A percentile compares a stretch with the other conserved stretches of the same genome.
These are phyloP conservation scores for Kryptolebias ocellatus DNA, from an alignment of 2,797 vertebrate genomes.

Conservation along the genomic window DNA sequence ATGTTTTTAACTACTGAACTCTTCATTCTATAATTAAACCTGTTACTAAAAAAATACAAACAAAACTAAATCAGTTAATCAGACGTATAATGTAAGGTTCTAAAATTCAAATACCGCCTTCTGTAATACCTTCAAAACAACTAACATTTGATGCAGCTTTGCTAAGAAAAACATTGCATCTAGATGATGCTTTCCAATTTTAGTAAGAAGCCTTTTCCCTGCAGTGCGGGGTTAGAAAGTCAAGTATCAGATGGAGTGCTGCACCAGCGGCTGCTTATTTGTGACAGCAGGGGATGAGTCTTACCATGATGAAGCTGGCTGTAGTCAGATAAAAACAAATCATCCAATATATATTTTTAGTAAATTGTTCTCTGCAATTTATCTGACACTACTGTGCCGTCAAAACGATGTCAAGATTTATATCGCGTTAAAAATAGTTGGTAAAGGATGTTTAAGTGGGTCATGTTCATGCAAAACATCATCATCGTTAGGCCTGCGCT, in stretches of 20 bases:
- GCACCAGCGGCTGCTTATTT: conserved; percentile 9
- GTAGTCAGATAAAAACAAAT: conserved; percentile 11
- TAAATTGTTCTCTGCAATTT: conserved; percentile 1
- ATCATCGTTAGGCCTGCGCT: background rate
- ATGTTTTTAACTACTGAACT: no score
- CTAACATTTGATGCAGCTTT: background rate
- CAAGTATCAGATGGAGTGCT: conserved; percentile 6
- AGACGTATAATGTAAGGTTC: no score
- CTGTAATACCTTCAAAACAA: background rate
- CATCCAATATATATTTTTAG: conserved; percentile 11
- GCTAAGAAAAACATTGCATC: background rate
- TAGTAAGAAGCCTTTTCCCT: background rate
- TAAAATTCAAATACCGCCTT: background rate
- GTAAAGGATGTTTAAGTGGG: conserved; percentile 25
- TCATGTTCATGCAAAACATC: conserved; percentile 19
- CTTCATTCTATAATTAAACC: no score
- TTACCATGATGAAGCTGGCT: conserved; percentile 3
- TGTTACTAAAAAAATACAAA: no score
- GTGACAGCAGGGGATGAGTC: background rate
- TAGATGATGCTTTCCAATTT: background rate
- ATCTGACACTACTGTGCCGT: background rate
- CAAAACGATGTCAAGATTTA: conserved; percentile 3
- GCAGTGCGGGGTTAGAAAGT: conserved; percentile 4
- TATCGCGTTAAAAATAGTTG: conserved; percentile 28
- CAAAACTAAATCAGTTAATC: no score